Conservation (phyloP, 2,113 vertebrate species). For the Sialia sialis region DNA sequence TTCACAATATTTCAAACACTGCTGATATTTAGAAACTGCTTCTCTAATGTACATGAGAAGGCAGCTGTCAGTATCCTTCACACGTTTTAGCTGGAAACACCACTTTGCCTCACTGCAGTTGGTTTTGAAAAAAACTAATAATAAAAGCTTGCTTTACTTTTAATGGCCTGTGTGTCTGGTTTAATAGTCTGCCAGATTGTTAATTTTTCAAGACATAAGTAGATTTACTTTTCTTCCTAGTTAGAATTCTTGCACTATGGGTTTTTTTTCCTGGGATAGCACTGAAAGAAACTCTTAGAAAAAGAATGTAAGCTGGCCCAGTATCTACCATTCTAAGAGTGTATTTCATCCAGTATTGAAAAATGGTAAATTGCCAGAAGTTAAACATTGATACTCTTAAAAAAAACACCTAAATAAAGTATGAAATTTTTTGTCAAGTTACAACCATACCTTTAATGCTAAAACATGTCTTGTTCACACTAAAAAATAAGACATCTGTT, state of each 20-base stretch:
- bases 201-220: not conserved
- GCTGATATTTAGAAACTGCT: not conserved
- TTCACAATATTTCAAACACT: not conserved
- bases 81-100: not conserved
- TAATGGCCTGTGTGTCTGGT: not conserved
- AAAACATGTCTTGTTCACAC: not conserved
- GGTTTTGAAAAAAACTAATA: conserved; percentile 9
- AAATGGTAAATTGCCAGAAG: not conserved
- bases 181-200: not conserved
- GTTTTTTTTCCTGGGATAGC: not conserved
- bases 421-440: not conserved
- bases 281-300: not conserved
- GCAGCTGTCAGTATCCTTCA: not conserved
- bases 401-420: not conserved
- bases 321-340: not conserved
- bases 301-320: not conserved
- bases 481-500: not conserved
- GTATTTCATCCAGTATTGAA: not conserved
- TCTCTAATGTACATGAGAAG: not conserved
- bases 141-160: not conserved
- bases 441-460: not conserved
- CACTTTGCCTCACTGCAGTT: not conserved
- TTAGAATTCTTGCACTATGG: not conserved
- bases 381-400: not conserved
- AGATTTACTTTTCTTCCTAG: not conserved